phyloP scores from a whole-genome alignment of 2,888 invertebrate genomes.

The Oscheius sp. region DNA sequence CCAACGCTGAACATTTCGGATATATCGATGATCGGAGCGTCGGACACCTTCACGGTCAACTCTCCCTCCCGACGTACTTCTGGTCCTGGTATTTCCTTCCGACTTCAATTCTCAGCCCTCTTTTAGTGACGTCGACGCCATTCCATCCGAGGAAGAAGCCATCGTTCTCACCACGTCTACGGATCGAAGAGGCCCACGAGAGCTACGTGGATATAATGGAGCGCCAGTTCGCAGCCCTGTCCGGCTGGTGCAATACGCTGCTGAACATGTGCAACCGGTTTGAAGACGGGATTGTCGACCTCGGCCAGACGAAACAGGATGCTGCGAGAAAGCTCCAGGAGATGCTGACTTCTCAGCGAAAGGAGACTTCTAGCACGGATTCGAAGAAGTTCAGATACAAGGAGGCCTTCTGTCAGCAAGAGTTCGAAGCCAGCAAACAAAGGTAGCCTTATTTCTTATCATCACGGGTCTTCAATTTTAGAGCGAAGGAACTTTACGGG shows the following conservation, averaged over 20 bases:
- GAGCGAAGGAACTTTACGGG: conserved; percentile 16
- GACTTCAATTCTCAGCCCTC: background rate
- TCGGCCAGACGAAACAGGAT: conserved; percentile 47
- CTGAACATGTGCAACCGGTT: conserved; percentile 31
- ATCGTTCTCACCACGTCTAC: background rate
- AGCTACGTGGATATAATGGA: background rate
- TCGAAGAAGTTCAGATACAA: conserved; percentile 28
- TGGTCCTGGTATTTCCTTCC: too few species aligned
- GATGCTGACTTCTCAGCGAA: conserved; percentile 3
- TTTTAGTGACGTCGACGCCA: too few species aligned
- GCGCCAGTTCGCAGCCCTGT: conserved; percentile 41
- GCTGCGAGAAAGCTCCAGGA: conserved; percentile 34
- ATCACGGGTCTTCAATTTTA: background rate
- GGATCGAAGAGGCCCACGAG: background rate
- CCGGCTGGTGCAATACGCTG: conserved; percentile 47
- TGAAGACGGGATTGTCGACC: conserved; percentile 43
- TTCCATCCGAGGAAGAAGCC: background rate
- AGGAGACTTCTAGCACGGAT: background rate
- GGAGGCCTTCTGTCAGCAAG: conserved; percentile 27
- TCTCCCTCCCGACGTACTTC: too few species aligned
- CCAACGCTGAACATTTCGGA: background rate
- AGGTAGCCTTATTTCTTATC: background rate
- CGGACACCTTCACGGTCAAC: background rate
- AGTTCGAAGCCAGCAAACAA: background rate
- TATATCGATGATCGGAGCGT: background rate